These are phyloP conservation scores for Orgyia antiqua DNA, from an alignment of 2,888 invertebrate genomes.

Conservation along the genomic window DNA sequence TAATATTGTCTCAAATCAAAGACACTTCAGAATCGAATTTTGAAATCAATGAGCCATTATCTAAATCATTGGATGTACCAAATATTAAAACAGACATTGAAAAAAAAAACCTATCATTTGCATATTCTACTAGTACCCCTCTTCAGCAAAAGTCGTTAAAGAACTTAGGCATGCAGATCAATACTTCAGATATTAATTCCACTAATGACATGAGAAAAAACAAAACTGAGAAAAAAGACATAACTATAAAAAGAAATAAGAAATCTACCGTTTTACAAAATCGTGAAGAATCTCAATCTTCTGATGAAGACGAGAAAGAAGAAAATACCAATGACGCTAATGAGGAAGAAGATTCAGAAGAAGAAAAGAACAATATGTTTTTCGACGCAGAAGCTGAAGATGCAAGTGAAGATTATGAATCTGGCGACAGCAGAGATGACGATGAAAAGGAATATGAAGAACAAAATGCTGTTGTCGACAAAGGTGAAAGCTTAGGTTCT, in stretches of 20 bases:
- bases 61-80: conserved; percentile 36
- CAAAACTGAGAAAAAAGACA: conserved; percentile 17
- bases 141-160: conserved; percentile 48
- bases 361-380: conserved; percentile 35
- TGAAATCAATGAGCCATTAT: conserved; percentile 32
- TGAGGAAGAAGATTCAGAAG: conserved; percentile 26
- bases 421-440: conserved; percentile 69
- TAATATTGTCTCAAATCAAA: conserved; percentile 55
- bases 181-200: conserved; percentile 46
- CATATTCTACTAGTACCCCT: conserved; percentile 60
- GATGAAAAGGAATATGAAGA: conserved; percentile 65
- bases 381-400: conserved; percentile 59
- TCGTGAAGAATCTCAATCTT: neutral
- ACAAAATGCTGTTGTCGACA: conserved; percentile 68
- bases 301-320: conserved; percentile 10
- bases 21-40: conserved; percentile 39
- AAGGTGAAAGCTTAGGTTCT: conserved; percentile 73
- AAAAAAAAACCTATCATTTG: conserved; percentile 38
- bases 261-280: conserved; percentile 7
- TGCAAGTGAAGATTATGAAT: conserved; percentile 61
- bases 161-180: conserved; percentile 43
- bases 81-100: conserved; percentile 31
- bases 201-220: conserved; percentile 24
- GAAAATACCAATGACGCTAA: too few species aligned
- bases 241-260: conserved; percentile 16